Evolutionary conservation across 2,797 vertebrate genomes (phyloP), one percentile per base, ranked within the genome.

Genomic region (Staurois parvus): DNA sequence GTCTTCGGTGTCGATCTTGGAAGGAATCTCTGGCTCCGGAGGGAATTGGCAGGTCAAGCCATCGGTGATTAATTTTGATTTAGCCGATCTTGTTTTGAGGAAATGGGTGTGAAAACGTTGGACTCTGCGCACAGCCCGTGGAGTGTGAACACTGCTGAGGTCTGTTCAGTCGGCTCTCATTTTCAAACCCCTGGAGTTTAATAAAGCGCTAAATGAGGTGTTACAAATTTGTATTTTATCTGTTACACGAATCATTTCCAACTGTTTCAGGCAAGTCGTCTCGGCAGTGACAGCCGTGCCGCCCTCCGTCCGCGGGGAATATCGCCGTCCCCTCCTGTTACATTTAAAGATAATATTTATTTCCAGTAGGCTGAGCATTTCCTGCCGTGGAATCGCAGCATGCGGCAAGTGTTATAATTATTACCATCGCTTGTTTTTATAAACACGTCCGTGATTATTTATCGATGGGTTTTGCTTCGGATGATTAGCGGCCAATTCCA

Each of bases 151-250:
- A 89, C 89, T 90, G 89, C 85, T 89, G 89, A 88, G 85, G 88
- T 93, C 90, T 91, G 91, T 90, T 94, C 92, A 80, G 88, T 29
- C 87, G 90, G 90, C 88, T 90, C 90, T 91, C 88, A 88, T 90
- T 87, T 89, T 87, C 32, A 13, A 84, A 75, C 89, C 91, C 90
- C 90, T 26, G 11, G 89, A 88, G 92, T 90, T 92, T 94, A 89
- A 91, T 94, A 92, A 88, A 79, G 89, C 88, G 84, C 89, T 91
- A 90, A 93, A 94, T 93, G 93, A 95, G 93, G 92, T 95, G 92
- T 89, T 93, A 89, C 77, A 86, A 88, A 87, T 88, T 90, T 91
- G 89, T 90, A 89, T 93, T 92, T 92, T 93, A 94, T 92, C 90
- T 88, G 89, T 88, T 87, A 79, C 88, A 92, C 90, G 93, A 92